phyloP scores from a whole-genome alignment of 2,113 vertebrate species.

The Formicarius rufipectus region DNA sequence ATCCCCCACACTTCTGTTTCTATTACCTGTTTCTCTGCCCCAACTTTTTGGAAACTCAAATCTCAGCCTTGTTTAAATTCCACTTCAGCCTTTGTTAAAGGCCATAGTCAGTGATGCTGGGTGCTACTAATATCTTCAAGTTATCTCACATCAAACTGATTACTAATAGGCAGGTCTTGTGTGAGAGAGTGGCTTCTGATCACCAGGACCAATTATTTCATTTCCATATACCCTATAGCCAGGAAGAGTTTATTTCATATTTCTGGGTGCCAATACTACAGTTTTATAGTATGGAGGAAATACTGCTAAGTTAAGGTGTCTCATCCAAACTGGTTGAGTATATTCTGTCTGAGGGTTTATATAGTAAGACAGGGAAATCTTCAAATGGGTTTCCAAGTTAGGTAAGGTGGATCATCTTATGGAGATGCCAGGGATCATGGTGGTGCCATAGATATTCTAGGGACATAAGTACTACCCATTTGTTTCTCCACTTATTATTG shows the following conservation, averaged over 20 bases:
- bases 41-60: not conserved
- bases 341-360: not conserved
- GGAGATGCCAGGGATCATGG: not conserved
- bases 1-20: not conserved
- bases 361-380: not conserved
- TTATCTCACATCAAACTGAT: not conserved
- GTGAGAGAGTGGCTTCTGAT: not conserved
- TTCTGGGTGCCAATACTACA: not conserved
- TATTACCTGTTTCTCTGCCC: not conserved
- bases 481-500: not conserved
- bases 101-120: not conserved
- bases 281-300: not conserved
- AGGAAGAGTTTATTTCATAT: not conserved
- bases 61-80: not conserved
- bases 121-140: not conserved
- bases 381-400: not conserved
- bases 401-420: not conserved
- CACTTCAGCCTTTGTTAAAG: not conserved
- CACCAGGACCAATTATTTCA: not conserved
- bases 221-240: not conserved
- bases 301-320: not conserved
- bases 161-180: not conserved
- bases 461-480: not conserved
- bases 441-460: not conserved
- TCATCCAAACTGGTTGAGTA: not conserved